These are phyloP conservation scores for Holothuria scabra DNA, from an alignment of 53 echinoderm and acorn worm species.

Conservation along the genomic window DNA sequence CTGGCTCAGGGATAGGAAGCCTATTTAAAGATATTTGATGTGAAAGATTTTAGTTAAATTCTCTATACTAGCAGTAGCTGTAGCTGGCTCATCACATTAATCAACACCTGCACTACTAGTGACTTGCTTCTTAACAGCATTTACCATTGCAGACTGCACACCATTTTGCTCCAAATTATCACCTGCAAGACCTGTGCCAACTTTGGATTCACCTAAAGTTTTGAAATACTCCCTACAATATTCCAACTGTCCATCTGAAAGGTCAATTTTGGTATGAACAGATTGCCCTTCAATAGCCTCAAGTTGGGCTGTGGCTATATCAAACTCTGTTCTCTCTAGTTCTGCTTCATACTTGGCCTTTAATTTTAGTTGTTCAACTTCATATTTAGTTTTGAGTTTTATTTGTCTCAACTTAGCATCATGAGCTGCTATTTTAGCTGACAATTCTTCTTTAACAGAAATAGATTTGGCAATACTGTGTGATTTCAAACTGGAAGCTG, in stretches of 20 bases:
- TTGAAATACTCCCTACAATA: not conserved
- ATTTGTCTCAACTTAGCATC: constrained; percentile 6
- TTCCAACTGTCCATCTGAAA: not conserved
- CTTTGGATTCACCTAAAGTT: not conserved
- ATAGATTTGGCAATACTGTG: too few species aligned
- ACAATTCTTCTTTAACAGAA: not conserved
- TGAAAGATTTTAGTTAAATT: too few species aligned
- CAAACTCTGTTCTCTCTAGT: not conserved
- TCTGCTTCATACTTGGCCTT: constrained; percentile 1
- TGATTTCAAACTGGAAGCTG: too few species aligned
- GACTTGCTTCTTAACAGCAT: not conserved
- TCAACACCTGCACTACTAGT: not conserved
- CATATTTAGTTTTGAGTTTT: not conserved
- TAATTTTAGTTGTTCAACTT: not conserved
- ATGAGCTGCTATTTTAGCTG: constrained; percentile 14
- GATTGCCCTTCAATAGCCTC: constrained; percentile 1
- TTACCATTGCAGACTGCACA: too few species aligned
- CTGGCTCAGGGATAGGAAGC: too few species aligned
- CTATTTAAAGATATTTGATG: too few species aligned
- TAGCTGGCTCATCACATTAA: not conserved
- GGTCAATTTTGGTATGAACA: not conserved
- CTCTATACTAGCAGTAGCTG: too few species aligned
- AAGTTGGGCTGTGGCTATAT: not conserved
- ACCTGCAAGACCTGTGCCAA: too few species aligned
- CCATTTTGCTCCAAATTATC: too few species aligned